These are phyloP conservation scores for Drosophila serrata DNA, from an alignment of 1,140 invertebrate species.

Conservation along the genomic window DNA sequence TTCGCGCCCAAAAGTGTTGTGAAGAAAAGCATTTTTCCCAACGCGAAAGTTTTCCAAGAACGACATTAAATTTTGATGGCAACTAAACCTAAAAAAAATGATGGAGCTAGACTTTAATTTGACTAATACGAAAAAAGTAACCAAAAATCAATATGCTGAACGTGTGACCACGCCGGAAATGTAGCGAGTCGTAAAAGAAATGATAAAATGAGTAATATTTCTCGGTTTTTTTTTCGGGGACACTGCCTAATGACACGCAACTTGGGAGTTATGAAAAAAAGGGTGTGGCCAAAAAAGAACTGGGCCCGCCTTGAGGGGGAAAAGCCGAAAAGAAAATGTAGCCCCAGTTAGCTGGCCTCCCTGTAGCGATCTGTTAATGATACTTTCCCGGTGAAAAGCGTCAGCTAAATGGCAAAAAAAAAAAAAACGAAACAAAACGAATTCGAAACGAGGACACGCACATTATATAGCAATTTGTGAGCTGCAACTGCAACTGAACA, in stretches of 20 bases:
- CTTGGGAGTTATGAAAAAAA: slow-evolving; percentile 37
- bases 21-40: slow-evolving; percentile 34
- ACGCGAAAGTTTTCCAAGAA: slow-evolving; percentile 37
- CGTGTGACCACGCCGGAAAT: slow-evolving; percentile 49
- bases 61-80: slow-evolving; percentile 25
- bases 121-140: slow-evolving; percentile 30
- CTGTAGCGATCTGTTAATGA: slow-evolving; percentile 58
- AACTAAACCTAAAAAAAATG: neutral
- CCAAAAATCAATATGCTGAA: slow-evolving; percentile 54
- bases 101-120: slow-evolving; percentile 42
- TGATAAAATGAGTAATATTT: slow-evolving; percentile 32
- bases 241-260: slow-evolving; percentile 59
- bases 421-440: slow-evolving; percentile 41
- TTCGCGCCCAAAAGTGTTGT: slow-evolving; percentile 19
- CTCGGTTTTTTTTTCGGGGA: slow-evolving; percentile 15
- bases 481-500: slow-evolving; percentile 45
- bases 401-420: slow-evolving; percentile 45
- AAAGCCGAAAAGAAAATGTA: slow-evolving; percentile 27
- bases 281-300: slow-evolving; percentile 35
- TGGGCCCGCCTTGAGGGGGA: neutral
- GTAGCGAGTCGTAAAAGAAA: slow-evolving; percentile 48
- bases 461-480: slow-evolving; percentile 79
- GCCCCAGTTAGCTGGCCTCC: slow-evolving; percentile 36
- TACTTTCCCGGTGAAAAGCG: slow-evolving; percentile 76
- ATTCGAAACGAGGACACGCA: slow-evolving; percentile 76